phyloP scores from a whole-genome alignment of 1,140 invertebrate genomes.

The Thaumatotibia leucotreta region DNA sequence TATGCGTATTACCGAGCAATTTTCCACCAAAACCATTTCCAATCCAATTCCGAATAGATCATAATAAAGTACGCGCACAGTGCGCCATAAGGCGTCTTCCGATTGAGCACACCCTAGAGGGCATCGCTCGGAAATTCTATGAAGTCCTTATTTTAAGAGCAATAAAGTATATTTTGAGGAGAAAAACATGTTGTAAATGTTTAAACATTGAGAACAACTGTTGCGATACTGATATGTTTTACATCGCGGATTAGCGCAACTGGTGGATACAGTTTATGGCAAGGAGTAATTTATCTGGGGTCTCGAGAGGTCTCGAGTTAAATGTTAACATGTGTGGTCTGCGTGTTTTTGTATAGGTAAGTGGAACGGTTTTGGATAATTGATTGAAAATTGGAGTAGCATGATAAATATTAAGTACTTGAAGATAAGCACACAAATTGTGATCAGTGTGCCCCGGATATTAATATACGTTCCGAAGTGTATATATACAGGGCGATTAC shows the following conservation, averaged over 20 bases:
- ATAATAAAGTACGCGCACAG: slow-evolving; percentile 34
- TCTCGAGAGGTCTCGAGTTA: slow-evolving; percentile 1
- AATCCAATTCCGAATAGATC: slow-evolving; percentile 23
- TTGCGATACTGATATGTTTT: slow-evolving; percentile 52
- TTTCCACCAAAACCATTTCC: slow-evolving; percentile 35
- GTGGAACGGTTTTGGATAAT: neutral
- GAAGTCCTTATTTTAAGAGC: neutral
- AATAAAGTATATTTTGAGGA: neutral
- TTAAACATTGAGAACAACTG: slow-evolving; percentile 47
- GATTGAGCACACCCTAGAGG: slow-evolving; percentile 49
- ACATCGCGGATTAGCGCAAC: slow-evolving; percentile 36
- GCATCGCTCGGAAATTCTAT: slow-evolving; percentile 12
- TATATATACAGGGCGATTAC: too few relatives aligned
- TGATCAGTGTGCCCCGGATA: too few relatives aligned
- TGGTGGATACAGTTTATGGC: slow-evolving; percentile 3
- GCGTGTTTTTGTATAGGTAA: neutral
- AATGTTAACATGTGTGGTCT: slow-evolving; percentile 5
- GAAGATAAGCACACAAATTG: too few relatives aligned
- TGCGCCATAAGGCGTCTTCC: slow-evolving; percentile 49
- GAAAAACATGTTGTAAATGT: slow-evolving; percentile 10
- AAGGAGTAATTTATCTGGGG: slow-evolving; percentile 7
- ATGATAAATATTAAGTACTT: too few relatives aligned
- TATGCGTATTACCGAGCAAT: slow-evolving; percentile 9
- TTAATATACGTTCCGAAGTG: too few relatives aligned
- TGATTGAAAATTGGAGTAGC: neutral